Evolutionary conservation across 2,797 vertebrate species (phyloP).

Genomic region (Nothura maculosa): DNA sequence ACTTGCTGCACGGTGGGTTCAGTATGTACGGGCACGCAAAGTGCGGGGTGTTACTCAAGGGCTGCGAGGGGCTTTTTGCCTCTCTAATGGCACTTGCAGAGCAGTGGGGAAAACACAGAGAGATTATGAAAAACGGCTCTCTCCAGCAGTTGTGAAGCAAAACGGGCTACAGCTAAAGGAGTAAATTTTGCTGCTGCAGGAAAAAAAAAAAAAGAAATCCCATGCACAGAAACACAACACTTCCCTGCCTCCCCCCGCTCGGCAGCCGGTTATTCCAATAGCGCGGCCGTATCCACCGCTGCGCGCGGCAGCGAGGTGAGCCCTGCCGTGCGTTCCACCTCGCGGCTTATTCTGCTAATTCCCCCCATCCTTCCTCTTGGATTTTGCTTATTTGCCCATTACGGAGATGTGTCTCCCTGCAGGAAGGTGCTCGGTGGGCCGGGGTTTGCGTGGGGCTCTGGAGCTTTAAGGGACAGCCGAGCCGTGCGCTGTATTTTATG

Average conservation of each 20-base stretch:
- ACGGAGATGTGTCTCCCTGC: neutral
- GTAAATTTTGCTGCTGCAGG: slow-evolving; percentile 15
- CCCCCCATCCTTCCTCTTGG: neutral
- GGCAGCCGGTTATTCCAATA: neutral
- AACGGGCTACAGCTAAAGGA: neutral
- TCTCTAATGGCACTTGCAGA: slow-evolving; percentile 38
- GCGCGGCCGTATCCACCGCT: neutral
- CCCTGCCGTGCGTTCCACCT: neutral
- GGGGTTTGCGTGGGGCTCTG: neutral
- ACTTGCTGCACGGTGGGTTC: slow-evolving; percentile 60
- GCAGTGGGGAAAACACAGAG: neutral
- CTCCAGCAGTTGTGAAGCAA: slow-evolving; percentile 26
- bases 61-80: slow-evolving; percentile 1
- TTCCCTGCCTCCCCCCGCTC: neutral
- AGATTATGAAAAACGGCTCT: slow-evolving; percentile 3
- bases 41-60: slow-evolving; percentile 3
- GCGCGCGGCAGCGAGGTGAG: neutral
- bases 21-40: slow-evolving; percentile 47
- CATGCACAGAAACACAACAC: neutral
- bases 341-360: neutral
- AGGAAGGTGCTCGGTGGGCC: neutral
- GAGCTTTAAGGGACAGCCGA: neutral
- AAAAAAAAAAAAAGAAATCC: accelerated
- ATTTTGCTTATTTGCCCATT: neutral
- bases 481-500: neutral